Percentiles rank a stretch among this genome's conserved stretches.
Evolutionary conservation across 2,888 invertebrate species (phyloP).

Genomic region (Charanyca ferruginea): DNA sequence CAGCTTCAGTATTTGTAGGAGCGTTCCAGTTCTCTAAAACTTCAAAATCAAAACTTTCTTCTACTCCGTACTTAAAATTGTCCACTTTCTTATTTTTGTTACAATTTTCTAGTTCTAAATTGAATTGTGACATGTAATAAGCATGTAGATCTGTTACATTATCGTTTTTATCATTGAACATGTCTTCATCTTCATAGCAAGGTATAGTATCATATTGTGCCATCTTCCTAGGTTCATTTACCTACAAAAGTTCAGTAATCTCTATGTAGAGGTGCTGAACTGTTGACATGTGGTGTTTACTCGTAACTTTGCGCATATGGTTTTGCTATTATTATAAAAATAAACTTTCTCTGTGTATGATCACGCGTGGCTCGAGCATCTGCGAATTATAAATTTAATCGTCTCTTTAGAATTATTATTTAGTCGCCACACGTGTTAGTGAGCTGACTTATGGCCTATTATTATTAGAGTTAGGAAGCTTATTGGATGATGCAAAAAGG

Average conservation of each 20-base stretch:
- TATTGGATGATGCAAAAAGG: conserved; percentile 45
- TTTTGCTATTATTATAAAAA: conserved; percentile 90
- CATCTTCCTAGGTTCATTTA: conserved; percentile 87
- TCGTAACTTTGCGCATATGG: conserved; percentile 83
- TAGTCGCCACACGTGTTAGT: conserved; percentile 79
- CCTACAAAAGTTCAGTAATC: conserved; percentile 87
- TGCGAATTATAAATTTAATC: conserved; percentile 88
- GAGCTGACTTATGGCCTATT: conserved; percentile 64
- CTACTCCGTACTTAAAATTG: conserved; percentile 82
- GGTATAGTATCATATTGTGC: conserved; percentile 86
- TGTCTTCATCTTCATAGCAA: conserved; percentile 81
- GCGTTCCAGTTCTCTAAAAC: conserved; percentile 80
- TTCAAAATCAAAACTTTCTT: conserved; percentile 88
- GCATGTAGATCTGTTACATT: conserved; percentile 86
- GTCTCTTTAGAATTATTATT: conserved; percentile 83
- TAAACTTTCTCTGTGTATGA: conserved; percentile 89
- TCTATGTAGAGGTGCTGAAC: conserved; percentile 73
- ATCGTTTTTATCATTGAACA: conserved; percentile 82
- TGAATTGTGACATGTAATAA: conserved; percentile 89
- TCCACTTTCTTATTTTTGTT: conserved; percentile 78
- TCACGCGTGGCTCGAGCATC: conserved; percentile 87
- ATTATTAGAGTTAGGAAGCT: conserved; percentile 64
- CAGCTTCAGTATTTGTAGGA: conserved; percentile 68
- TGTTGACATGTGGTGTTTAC: conserved; percentile 86
- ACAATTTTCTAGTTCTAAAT: conserved; percentile 87